Conservation (phyloP, 2,888 invertebrate genomes). For the Drosophila austrosaltans region DNA sequence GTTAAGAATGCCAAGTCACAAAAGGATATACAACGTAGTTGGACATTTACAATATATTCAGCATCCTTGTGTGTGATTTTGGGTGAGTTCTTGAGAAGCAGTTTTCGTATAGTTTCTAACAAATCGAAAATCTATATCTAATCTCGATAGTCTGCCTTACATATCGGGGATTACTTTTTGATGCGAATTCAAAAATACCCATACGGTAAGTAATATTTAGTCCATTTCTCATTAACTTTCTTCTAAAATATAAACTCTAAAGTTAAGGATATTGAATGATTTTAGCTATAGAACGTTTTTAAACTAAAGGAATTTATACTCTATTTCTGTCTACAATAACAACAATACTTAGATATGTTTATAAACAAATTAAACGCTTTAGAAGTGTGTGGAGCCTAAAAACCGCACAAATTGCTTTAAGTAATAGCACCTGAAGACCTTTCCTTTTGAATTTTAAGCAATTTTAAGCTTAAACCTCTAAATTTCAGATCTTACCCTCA, state of each 20-base stretch:
- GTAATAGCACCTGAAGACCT: slow-evolving; percentile 13
- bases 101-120: not conserved
- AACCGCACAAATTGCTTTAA: too few relatives aligned
- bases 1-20: slow-evolving; percentile 73
- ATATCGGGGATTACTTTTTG: slow-evolving; percentile 81
- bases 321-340: too few relatives aligned
- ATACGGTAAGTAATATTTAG: slow-evolving; percentile 74
- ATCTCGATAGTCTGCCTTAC: slow-evolving; percentile 74
- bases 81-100: slow-evolving; percentile 63
- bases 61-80: slow-evolving; percentile 69
- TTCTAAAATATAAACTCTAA: too few relatives aligned
- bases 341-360: too few relatives aligned
- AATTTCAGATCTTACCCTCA: not conserved
- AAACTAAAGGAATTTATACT: not conserved
- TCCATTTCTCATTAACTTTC: not conserved
- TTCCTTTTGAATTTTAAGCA: not conserved
- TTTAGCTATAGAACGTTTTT: not conserved
- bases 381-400: too few relatives aligned
- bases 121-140: slow-evolving; percentile 24
- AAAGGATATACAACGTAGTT: slow-evolving; percentile 75
- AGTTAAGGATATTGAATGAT: not conserved
- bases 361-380: too few relatives aligned
- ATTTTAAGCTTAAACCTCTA: too few relatives aligned
- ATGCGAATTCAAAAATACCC: slow-evolving; percentile 81
- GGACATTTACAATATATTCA: slow-evolving; percentile 79